Base-by-base conservation (phyloP, 2,888 invertebrate genomes). In the Bedellia somnulentella region DNA sequence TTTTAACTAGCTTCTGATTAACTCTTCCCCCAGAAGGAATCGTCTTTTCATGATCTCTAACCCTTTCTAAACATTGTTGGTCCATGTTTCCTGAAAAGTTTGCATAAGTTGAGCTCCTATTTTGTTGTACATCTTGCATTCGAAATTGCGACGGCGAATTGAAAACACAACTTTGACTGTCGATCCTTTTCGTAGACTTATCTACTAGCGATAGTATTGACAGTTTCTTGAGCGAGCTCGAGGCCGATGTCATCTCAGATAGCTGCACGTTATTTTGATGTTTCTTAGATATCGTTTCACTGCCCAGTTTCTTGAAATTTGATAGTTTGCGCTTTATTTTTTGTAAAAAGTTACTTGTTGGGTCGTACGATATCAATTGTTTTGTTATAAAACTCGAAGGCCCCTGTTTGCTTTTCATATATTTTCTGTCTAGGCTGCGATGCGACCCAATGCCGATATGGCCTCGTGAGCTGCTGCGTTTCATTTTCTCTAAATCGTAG, bases 41-140 rank as follows among this genome's bases (percentile, higher is more conserved):
- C 24, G 49, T 40, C 39, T 45, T 54, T 32, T 52, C 45, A 40
- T 51, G 59, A 40, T 63, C 62, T 45, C 63, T 60, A 29, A 68
- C 50, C 46, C 70, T 66, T 40, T 75, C 73, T 33, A 73, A 68
- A 51, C 71, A 70, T 51, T 38, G 40, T 52, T 71, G 70, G 49
- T 77, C 77, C 40, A 76, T 67, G 37, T 76, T 75, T 25, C 70
- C 66, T 27, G 76, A 68, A 48, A 70, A 76, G 45, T 75, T 76
- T 28, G 68, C 66, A 43, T 76, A 77, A 24, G 66, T 64, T 22
- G 71, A 57, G 29, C 49, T 44, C 39, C 57, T 64, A 40, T 55
- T 60, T 52, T 66, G 67, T 33, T 55, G 43, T 34, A 68, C 67
- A 33, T 61, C 61, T 51, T 71, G 70, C 32, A 57, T 51, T 47